Evolutionary conservation across 2,797 vertebrate species (phyloP).

Genomic region (Tamandua tetradactyla): DNA sequence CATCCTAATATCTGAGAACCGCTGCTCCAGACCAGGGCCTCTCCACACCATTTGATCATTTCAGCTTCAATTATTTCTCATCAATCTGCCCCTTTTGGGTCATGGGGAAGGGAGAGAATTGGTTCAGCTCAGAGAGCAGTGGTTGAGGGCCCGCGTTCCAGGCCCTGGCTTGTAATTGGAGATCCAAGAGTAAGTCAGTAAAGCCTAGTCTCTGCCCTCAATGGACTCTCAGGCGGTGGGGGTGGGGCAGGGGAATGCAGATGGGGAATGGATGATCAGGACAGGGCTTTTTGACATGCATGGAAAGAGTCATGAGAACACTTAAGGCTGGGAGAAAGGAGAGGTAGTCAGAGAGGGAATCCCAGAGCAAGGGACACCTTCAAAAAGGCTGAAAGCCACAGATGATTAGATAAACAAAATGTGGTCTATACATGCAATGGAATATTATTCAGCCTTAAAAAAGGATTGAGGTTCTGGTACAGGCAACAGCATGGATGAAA

Average conservation of each 20-base stretch:
- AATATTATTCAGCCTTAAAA: too few species aligned
- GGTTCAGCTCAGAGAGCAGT: neutral
- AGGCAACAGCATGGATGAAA: too few species aligned
- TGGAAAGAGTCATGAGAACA: neutral
- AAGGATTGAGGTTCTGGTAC: too few species aligned
- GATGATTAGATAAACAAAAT: too few species aligned
- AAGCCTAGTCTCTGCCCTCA: neutral
- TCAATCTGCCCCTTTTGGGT: neutral
- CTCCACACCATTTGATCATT: neutral
- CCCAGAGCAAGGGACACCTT: neutral
- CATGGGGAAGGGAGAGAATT: neutral
- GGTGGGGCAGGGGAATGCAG: too few species aligned
- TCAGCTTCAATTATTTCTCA: neutral
- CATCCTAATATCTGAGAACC: neutral
- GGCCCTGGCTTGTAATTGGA: neutral
- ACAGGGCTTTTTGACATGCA: neutral
- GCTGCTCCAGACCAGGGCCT: neutral
- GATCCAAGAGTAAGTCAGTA: neutral
- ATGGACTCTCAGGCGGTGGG: neutral
- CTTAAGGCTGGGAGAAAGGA: neutral
- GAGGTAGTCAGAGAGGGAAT: neutral
- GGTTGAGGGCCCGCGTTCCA: neutral
- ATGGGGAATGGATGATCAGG: too few species aligned
- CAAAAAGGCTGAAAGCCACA: neutral
- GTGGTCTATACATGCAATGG: too few species aligned